A percentile compares a stretch with the other conserved stretches of the same genome.
phyloP scores from a whole-genome alignment of 2,797 vertebrate species.

The Lagodon rhomboides region DNA sequence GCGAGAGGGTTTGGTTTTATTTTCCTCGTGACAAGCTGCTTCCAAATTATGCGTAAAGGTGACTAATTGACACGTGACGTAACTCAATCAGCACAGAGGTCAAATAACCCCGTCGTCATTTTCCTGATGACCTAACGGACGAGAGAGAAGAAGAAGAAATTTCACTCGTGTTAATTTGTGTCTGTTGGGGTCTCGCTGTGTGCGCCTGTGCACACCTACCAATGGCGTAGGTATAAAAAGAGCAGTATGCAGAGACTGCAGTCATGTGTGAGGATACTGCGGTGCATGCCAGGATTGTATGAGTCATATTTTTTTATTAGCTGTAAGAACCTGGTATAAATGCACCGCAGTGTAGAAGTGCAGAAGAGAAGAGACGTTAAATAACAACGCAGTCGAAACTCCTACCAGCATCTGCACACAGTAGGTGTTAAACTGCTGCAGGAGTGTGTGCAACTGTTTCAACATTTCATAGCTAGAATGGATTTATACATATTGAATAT shows the following conservation, averaged over 20 bases:
- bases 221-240: background rate
- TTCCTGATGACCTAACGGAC: background rate
- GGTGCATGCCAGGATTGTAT: background rate
- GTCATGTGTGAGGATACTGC: background rate
- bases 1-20: background rate
- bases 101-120: background rate
- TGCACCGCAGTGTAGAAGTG: background rate
- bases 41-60: background rate
- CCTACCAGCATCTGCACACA: background rate
- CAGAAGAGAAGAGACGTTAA: background rate
- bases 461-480: too few species aligned
- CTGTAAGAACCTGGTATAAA: background rate
- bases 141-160: background rate
- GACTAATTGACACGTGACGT: background rate
- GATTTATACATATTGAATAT: background rate
- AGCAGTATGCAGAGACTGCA: constrained; percentile 6
- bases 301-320: constrained; percentile 14
- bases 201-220: background rate
- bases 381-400: background rate
- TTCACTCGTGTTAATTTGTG: background rate
- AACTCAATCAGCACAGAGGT: background rate
- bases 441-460: too few species aligned
- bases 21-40: background rate
- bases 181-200: background rate
- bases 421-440: background rate